phyloP scores from a whole-genome alignment of 1,140 invertebrate species.

The Oreohelix idahoensis region DNA sequence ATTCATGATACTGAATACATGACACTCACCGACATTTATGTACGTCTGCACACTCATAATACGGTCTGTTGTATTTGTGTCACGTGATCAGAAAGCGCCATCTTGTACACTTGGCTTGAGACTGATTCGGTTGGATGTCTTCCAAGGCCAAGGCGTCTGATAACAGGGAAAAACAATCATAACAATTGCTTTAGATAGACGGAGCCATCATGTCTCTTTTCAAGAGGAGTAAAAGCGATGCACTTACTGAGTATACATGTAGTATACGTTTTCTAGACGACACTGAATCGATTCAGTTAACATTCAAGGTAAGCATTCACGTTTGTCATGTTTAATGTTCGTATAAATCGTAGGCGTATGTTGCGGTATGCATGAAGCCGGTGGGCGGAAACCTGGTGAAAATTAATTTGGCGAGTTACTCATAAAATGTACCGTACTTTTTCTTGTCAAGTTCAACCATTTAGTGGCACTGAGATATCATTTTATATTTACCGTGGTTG shows the following conservation, averaged over 20 bases:
- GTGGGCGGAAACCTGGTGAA: too few species aligned
- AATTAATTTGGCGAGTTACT: too few species aligned
- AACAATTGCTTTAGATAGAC: background rate
- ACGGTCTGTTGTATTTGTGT: conserved; percentile 26
- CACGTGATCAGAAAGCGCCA: conserved; percentile 49
- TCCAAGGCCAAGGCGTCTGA: conserved; percentile 33
- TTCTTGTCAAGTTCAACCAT: too few species aligned
- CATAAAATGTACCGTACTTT: too few species aligned
- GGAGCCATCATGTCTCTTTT: conserved; percentile 58
- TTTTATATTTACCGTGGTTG: too few species aligned
- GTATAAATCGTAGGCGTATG: too few species aligned
- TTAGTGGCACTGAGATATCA: too few species aligned
- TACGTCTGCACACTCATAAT: background rate
- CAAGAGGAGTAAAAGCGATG: conserved; percentile 67
- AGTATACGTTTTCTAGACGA: conserved; percentile 94
- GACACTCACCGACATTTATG: background rate
- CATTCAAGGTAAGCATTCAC: conserved; percentile 86
- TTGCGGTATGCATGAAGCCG: too few species aligned
- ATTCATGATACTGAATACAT: too few species aligned
- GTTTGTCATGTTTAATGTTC: too few species aligned
- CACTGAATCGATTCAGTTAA: conserved; percentile 93
- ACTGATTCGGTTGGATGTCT: conserved; percentile 34
- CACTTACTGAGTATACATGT: conserved; percentile 83
- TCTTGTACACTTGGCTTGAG: conserved; percentile 33
- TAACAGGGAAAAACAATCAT: conserved; percentile 3